Evolutionary conservation across 2,113 vertebrate genomes (phyloP), one percentile per base, ranked within the genome.

Genomic region (Cryptomyrus ogoouensis): DNA sequence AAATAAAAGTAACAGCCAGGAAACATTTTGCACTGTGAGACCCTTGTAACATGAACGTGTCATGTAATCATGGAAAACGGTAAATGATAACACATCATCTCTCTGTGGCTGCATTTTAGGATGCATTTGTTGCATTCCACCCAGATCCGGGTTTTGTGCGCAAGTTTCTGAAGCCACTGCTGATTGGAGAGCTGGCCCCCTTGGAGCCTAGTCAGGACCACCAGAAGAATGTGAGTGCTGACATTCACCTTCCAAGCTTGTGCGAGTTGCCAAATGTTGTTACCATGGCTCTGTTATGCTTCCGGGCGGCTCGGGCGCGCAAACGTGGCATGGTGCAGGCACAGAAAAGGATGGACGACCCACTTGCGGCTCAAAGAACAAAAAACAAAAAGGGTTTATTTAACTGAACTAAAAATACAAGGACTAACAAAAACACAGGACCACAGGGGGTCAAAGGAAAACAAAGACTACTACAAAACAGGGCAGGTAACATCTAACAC

Each of bases 111-210:
- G 90, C 0, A 35, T 7, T 17, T 56, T 91, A 97, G 97, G 97
- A 97, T 92, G 95, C 97, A 6, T 97, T 96, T 91, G 56, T 89
- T 83, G 96, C 97, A 0, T 97, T 97, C 90, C 96, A 97, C 90
- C 94, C 96, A 49, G 93, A 97, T 92, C 95, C 96, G 87, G n/a
- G 91, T 3, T 90, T 97, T 9, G 96, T 97, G 10, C 93, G 92
- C 24, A 96, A 96, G 89, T 95, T 96, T 83, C 95, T 97, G 95
- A 93, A 35, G 1, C 92, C 96, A 0, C 95, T 97, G 6, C 91
- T 96, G 87, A 96, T 97, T 62, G 96, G 97, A 31, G 96, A 97
- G 6, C 94, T 97, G 91, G 95, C 96, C 83, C 95, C 96, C 0
- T 96, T 96, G 87, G 94, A 97, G 27, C 96, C 96, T 91, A 96